A percentile compares a stretch with the other conserved stretches of the same genome.
These are phyloP conservation scores for Ascaphus truei DNA, from an alignment of 2,113 vertebrate genomes.

Conservation along the genomic window DNA sequence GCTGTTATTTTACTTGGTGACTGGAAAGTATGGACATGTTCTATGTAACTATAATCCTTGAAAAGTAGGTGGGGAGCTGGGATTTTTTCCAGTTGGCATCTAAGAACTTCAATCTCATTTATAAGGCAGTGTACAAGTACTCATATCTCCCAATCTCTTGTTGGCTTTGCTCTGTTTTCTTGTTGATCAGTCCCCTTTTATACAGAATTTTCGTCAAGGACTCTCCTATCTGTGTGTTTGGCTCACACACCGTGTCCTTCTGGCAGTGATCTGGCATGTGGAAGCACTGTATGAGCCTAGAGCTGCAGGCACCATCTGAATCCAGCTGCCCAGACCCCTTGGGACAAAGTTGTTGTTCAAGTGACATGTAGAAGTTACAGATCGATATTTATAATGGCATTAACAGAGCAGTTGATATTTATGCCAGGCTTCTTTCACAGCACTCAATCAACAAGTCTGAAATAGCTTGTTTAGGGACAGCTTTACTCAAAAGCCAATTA, in stretches of 20 bases:
- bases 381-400: background rate
- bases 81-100: too few species aligned
- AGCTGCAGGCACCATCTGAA: background rate
- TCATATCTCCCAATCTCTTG: too few species aligned
- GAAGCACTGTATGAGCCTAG: background rate
- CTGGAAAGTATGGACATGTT: too few species aligned
- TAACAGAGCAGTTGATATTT: background rate
- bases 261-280: background rate
- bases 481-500: conserved; percentile 48
- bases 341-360: background rate
- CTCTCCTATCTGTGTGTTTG: background rate
- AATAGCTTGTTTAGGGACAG: conserved; percentile 39
- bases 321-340: background rate
- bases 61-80: too few species aligned
- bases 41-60: too few species aligned
- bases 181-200: too few species aligned
- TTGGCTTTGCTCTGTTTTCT: too few species aligned
- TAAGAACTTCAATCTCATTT: too few species aligned
- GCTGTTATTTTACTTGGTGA: too few species aligned
- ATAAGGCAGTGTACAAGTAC: too few species aligned
- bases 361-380: background rate
- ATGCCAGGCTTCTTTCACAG: background rate
- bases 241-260: background rate
- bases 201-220: too few species aligned
- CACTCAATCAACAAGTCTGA: conserved; percentile 38